These are phyloP conservation scores for Silurus meridionalis DNA, from an alignment of 2,113 vertebrate species.

Conservation along the genomic window DNA sequence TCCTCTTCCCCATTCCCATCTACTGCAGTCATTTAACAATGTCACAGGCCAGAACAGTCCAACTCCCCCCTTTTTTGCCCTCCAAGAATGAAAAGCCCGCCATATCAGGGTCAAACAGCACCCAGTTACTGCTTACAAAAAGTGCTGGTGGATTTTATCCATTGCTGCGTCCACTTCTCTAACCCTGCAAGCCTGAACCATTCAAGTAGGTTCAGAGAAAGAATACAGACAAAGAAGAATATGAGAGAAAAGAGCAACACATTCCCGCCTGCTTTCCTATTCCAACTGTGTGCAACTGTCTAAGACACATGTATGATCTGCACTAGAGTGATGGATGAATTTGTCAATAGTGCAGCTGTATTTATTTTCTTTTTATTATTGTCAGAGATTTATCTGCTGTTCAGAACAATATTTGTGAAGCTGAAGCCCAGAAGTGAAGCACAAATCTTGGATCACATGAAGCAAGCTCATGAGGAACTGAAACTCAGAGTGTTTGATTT, in stretches of 20 bases:
- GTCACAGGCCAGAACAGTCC: constrained; percentile 62
- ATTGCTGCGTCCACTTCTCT: constrained; percentile 16
- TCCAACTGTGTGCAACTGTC: not conserved
- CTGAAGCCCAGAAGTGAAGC: not conserved
- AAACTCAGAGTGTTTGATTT: constrained; percentile 25
- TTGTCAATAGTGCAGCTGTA: not conserved
- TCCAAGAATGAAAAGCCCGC: constrained; percentile 11
- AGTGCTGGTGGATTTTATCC: constrained; percentile 33
- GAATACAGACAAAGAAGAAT: constrained; percentile 42
- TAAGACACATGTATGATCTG: not conserved
- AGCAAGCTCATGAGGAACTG: not conserved
- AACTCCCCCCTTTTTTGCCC: constrained; percentile 28
- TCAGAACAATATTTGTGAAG: not conserved
- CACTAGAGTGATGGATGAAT: not conserved
- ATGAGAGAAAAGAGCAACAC: not conserved
- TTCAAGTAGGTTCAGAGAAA: constrained; percentile 16
- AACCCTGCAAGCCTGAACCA: constrained; percentile 40
- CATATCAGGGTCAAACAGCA: constrained; percentile 50
- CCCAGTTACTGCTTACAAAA: constrained; percentile 40
- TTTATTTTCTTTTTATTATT: not conserved
- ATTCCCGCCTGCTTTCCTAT: not conserved
- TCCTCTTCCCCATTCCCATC: constrained; percentile 50
- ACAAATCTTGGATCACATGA: not conserved
- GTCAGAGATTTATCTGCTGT: not conserved
- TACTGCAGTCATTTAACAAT: constrained; percentile 77